A percentile compares a stretch with the other conserved stretches of the same genome.
These are phyloP conservation scores for Allolobophora icterica DNA, from an alignment of 2,888 invertebrate species.

Conservation along the genomic window DNA sequence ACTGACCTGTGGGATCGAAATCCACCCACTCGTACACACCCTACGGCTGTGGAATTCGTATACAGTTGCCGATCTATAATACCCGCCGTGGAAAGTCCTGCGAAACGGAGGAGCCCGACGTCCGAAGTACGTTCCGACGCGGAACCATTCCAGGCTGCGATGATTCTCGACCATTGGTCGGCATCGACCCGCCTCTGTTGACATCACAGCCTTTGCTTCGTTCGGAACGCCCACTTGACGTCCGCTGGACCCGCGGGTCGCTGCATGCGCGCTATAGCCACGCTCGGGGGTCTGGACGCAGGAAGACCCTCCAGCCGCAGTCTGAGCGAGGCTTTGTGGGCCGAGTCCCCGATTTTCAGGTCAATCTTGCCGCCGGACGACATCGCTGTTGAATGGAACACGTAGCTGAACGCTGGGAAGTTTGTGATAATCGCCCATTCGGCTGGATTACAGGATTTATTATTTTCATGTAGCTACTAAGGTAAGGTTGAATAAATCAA, in stretches of 20 bases:
- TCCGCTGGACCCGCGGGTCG: conserved; percentile 5
- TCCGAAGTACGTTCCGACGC: neutral
- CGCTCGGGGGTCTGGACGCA: neutral
- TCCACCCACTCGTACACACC: conserved; percentile 10
- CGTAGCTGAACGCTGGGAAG: neutral
- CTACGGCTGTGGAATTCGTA: conserved; percentile 10
- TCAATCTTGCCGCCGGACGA: neutral
- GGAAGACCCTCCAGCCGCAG: neutral
- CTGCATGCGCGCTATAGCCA: conserved; percentile 1
- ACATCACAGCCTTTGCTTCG: conserved; percentile 11
- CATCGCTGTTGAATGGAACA: neutral
- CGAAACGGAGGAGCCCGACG: neutral
- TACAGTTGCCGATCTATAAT: neutral
- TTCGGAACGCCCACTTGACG: neutral
- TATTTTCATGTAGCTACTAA: neutral
- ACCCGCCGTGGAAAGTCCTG: neutral
- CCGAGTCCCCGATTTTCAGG: neutral
- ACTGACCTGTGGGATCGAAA: neutral
- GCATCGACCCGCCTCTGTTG: neutral
- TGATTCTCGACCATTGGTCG: conserved; percentile 17
- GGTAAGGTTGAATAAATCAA: neutral
- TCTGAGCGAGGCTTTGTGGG: neutral
- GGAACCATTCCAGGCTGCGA: neutral
- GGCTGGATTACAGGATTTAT: neutral
- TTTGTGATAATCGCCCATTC: neutral